phyloP scores from a whole-genome alignment of 2,888 invertebrate genomes.

The Lydus trimaculatus region DNA sequence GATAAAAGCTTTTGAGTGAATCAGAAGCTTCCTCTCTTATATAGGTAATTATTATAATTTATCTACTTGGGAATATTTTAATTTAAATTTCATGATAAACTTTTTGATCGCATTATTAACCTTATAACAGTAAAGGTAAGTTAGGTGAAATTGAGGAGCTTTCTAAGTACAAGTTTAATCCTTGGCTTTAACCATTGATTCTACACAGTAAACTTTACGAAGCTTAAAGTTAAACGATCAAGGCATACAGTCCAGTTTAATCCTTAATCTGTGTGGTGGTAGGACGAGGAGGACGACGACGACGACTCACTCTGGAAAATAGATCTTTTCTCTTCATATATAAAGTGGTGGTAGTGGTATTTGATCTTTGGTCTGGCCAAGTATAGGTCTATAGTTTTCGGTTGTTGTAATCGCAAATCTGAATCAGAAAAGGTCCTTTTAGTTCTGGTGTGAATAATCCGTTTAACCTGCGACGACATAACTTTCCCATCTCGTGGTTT shows the following conservation, averaged over 20 bases:
- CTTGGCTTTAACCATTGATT: slow-evolving; percentile 49
- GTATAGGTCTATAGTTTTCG: slow-evolving; percentile 30
- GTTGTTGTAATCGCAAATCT: slow-evolving; percentile 33
- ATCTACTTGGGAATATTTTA: neutral
- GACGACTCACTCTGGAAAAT: slow-evolving; percentile 38
- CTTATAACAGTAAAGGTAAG: slow-evolving; percentile 39
- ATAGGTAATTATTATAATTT: too few relatives aligned
- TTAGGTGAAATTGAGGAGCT: slow-evolving; percentile 40
- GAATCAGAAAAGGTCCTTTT: slow-evolving; percentile 34
- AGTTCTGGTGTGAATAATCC: slow-evolving; percentile 53
- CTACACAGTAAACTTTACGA: slow-evolving; percentile 47
- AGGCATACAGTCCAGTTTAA: slow-evolving; percentile 47
- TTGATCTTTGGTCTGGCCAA: slow-evolving; percentile 36
- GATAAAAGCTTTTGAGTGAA: neutral
- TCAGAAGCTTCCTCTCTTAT: too few relatives aligned
- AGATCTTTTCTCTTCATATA: slow-evolving; percentile 40
- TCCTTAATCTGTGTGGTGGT: slow-evolving; percentile 47
- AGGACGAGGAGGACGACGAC: slow-evolving; percentile 20
- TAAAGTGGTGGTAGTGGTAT: slow-evolving; percentile 22
- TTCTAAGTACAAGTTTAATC: slow-evolving; percentile 45
- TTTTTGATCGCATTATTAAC: neutral
- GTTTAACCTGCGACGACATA: slow-evolving; percentile 60
- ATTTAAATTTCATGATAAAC: neutral
- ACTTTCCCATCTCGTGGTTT: slow-evolving; percentile 59
- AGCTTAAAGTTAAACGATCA: slow-evolving; percentile 52